Evolutionary conservation across 1,140 invertebrate species (phyloP), one percentile per base, ranked within the genome.

Genomic region (Thaumetopoea pityocampa): DNA sequence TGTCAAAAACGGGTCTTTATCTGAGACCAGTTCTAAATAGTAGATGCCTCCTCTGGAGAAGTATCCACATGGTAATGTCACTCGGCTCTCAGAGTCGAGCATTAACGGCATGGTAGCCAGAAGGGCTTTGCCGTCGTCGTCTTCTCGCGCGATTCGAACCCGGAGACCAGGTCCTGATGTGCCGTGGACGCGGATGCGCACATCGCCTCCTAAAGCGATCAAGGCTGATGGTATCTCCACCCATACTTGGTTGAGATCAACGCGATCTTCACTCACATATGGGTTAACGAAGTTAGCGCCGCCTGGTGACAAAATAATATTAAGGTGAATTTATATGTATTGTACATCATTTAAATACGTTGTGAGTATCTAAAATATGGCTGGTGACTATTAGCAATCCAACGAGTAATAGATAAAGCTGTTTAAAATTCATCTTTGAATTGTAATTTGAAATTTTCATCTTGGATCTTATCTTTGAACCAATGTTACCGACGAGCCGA

Each of bases 41-140:
- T 83, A 84, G 10, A 87, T 85, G 12, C 91, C 91, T 8, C 90
- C 91, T 54, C 88, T 86, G 12, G 89, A 87, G 66, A 92, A 91
- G 49, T 91, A 89, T 2, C 90, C 90, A 53, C 91, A 92, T 2
- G 91, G 90, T 42, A 92, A 77, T 5, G 87, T 88, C 45, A 91
- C 79, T 11, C 83, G 58, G 41, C 73, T 69, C 14, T 85, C 80
- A 3, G 83, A 38, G 45, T 85, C 82, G 7, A 88, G 66, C n/a
- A 86, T 78, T 24, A 89, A 81, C n/a, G 88, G 87, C 52, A 92
- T 85, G 51, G 90, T 89, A 16, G 90, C 90, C 9, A 90, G 88
- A 18, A 91, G 81, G 1, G 89, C 87, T 3, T 87, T 86, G 48
- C 91, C 89, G 28, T 89, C 89, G 42, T 89, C 76, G 73, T 79